Percentiles rank a stretch among this genome's conserved stretches.
Evolutionary conservation across 23 tunicate species (phyloP).

Genomic region (Ascidia mentula): DNA sequence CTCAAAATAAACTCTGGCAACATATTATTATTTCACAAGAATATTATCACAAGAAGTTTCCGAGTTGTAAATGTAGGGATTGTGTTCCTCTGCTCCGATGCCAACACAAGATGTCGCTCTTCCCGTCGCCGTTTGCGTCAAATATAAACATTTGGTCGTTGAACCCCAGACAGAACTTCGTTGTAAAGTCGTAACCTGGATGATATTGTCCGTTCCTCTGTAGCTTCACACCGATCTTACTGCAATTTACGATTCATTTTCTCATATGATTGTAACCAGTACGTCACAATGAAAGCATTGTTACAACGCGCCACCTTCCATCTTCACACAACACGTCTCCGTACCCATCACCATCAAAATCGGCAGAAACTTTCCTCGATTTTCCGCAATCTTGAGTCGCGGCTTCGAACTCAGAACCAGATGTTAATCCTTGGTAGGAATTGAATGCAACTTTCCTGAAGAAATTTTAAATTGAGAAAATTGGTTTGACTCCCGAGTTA

Average conservation of each 20-base stretch:
- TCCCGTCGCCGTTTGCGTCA: neutral
- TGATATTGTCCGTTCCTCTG: neutral
- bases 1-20: too few species aligned
- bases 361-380: neutral
- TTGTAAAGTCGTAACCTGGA: neutral
- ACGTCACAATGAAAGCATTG: too few species aligned
- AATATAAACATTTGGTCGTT: neutral
- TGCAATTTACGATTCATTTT: neutral
- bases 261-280: neutral
- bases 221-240: neutral
- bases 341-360: neutral
- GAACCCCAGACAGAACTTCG: neutral
- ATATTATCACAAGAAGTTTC: neutral
- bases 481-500: neutral
- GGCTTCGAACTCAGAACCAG: neutral
- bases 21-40: too few species aligned
- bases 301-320: neutral
- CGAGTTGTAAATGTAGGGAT: neutral
- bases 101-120: conserved; percentile 13
- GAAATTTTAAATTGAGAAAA: neutral
- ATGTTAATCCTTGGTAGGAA: neutral
- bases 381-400: neutral
- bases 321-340: neutral
- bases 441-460: neutral
- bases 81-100: neutral